Conservation (phyloP, 1,140 invertebrate species). For the Phocides pigmalion region DNA sequence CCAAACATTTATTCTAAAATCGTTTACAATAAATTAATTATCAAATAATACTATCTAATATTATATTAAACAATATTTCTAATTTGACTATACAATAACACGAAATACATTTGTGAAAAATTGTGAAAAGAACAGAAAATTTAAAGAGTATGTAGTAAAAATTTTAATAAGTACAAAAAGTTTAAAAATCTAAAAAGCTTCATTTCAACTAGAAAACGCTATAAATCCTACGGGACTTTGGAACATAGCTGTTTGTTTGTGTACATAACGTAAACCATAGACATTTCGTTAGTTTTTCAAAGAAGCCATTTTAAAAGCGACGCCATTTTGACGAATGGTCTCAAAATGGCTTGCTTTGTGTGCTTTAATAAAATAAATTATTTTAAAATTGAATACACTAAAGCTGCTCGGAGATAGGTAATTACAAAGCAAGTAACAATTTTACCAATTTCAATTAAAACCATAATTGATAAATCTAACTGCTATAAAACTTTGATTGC, state of each 20-base stretch:
- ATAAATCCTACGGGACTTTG: conserved; percentile 56
- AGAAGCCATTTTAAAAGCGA: conserved; percentile 20
- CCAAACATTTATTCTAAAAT: conserved; percentile 38
- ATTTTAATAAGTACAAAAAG: conserved; percentile 24
- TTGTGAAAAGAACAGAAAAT: conserved; percentile 7
- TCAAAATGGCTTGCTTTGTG: conserved; percentile 8
- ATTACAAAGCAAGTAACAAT: too few species aligned
- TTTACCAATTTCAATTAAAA: too few species aligned
- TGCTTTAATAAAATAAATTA: not conserved
- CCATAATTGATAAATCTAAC: too few species aligned
- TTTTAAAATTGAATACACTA: conserved; percentile 9
- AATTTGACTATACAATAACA: not conserved
- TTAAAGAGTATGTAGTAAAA: conserved; percentile 2
- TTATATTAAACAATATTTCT: conserved; percentile 16
- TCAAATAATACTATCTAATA: conserved; percentile 25
- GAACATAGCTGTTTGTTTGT: conserved; percentile 66
- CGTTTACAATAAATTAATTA: conserved; percentile 37
- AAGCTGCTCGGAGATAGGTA: conserved; percentile 13
- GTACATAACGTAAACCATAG: conserved; percentile 34
- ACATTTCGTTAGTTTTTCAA: conserved; percentile 8
- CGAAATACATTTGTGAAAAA: not conserved
- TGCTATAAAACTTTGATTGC: too few species aligned
- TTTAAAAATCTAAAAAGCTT: conserved; percentile 16
- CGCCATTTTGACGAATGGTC: not conserved
- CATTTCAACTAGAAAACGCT: conserved; percentile 16